Conservation (phyloP, 1,140 invertebrate species). For the Ostrea edulis region DNA sequence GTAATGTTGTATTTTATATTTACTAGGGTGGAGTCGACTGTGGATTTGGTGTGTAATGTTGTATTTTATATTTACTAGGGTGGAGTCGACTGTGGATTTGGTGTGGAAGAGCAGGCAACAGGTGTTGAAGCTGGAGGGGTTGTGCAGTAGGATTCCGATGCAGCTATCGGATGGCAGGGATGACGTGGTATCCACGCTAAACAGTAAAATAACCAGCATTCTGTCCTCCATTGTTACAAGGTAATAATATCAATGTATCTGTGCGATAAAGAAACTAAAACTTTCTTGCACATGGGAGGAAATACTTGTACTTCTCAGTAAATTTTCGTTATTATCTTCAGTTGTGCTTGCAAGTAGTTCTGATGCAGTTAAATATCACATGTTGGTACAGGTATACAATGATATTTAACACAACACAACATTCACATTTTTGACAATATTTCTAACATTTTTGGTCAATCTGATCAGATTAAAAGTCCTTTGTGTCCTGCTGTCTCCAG, state of each 20-base stretch:
- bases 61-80: constrained; percentile 81
- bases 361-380: too few relatives aligned
- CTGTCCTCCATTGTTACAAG: constrained; percentile 93
- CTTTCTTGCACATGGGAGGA: too few relatives aligned
- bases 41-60: constrained; percentile 84
- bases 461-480: too few relatives aligned
- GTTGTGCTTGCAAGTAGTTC: too few relatives aligned
- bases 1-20: constrained; percentile 24
- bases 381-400: too few relatives aligned
- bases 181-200: constrained; percentile 85
- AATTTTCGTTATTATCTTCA: too few relatives aligned
- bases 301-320: too few relatives aligned
- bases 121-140: constrained; percentile 87
- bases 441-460: constrained; percentile 81
- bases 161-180: constrained; percentile 79
- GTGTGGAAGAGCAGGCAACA: constrained; percentile 93
- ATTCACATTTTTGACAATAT: too few relatives aligned
- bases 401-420: too few relatives aligned
- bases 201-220: constrained; percentile 87
- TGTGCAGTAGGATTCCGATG: constrained; percentile 85
- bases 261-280: too few relatives aligned
- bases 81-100: constrained; percentile 92
- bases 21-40: constrained; percentile 91
- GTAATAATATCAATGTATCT: constrained; percentile 83
- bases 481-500: constrained; percentile 58